Percentiles rank a stretch among this genome's conserved stretches.
Conservation (phyloP, 2,888 invertebrate genomes). For the Minunthozetes semirufus region DNA sequence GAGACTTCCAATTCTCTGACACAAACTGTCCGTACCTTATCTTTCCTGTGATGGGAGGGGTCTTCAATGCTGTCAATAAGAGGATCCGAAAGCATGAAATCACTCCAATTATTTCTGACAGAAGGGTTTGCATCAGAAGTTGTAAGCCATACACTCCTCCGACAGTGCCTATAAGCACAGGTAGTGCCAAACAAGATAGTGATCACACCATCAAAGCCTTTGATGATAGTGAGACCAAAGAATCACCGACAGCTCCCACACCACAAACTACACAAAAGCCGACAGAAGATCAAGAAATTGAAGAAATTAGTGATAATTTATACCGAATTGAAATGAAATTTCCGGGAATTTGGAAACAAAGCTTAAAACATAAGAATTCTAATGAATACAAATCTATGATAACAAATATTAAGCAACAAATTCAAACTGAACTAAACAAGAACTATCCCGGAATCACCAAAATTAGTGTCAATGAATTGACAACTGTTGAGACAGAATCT, state of each 20-base stretch:
- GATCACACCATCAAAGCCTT: constrained; percentile 16
- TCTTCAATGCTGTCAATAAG: constrained; percentile 73
- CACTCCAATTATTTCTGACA: constrained; percentile 64
- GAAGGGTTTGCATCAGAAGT: constrained; percentile 72
- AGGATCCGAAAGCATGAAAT: constrained; percentile 71
- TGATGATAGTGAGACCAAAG: neutral
- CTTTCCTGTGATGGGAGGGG: constrained; percentile 76
- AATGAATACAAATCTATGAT: constrained; percentile 14
- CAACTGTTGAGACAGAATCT: constrained; percentile 26
- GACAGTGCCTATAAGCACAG: neutral
- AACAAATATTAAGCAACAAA: constrained; percentile 17
- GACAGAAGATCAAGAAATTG: neutral
- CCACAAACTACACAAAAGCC: neutral
- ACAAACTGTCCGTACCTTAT: constrained; percentile 75
- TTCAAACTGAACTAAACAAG: constrained; percentile 24
- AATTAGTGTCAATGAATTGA: constrained; percentile 14
- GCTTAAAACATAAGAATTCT: constrained; percentile 3
- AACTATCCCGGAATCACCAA: neutral
- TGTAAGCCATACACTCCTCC: constrained; percentile 51
- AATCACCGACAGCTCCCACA: neutral
- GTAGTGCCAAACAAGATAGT: neutral
- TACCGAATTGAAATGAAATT: constrained; percentile 18
- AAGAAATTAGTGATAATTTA: neutral
- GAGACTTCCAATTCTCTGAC: constrained; percentile 73
- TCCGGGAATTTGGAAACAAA: constrained; percentile 25